Evolutionary conservation across 2,797 vertebrate genomes (phyloP), one percentile per base, ranked within the genome.

Genomic region (Helicolenus hilgendorfi): DNA sequence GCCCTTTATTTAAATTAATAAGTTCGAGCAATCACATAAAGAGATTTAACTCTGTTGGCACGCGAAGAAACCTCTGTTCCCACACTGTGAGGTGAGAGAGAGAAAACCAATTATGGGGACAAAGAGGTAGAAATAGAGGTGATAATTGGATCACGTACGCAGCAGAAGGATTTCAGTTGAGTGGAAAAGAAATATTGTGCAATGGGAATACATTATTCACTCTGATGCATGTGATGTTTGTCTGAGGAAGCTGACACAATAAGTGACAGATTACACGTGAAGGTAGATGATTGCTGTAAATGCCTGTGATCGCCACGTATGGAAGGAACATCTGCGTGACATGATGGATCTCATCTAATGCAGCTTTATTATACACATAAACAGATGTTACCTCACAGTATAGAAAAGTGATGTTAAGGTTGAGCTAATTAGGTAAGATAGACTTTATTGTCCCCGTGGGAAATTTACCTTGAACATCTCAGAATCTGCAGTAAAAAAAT

Each of bases 221-320:
- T 53, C 26, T 62, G 0, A 45, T 56, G 22, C 13, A 79, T 80
- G 36, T 80, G 53, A 56, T 64, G 55, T 69, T 82, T 79, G 55
- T 77, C 31, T 77, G 58, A 70, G 27, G 22, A 27, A 58, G 58
- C 4, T 35, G 22, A 85, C 71, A 86, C 58, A 94, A 84, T 92
- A 70, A 81, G 89, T 94, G 68, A 95, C 65, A 87, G 70, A 92
- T 95, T 94, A 84, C 33, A 92, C 26, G n/a, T 60, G 20, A 58
- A 29, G 31, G 89, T 93, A 75, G 87, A 94, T 92, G 81, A 91
- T 91, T 94, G 8, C 64, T 76, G 15, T 64, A 11, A 59, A 81
- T 80, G 53, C 53, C 29, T 38, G 67, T 67, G 29, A 20, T 65
- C 20, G 31, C 5, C 8, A 18, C 26, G 10, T 63, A 31, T 62